Conservation (phyloP, 2,888 invertebrate species). For the Lysandra bellargus region DNA sequence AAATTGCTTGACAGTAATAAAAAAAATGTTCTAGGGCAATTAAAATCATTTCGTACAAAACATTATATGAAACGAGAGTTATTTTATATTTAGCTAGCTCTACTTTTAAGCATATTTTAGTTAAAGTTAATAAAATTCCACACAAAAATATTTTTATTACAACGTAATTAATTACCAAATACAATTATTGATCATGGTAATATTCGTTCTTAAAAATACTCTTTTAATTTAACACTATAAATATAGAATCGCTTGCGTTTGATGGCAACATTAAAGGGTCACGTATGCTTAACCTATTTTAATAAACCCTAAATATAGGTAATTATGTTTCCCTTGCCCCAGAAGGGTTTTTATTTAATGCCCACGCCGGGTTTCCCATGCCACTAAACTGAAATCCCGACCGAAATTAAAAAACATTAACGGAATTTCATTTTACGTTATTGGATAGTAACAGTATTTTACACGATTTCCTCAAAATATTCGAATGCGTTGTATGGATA, state of each 20-base stretch:
- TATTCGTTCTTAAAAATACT: not conserved
- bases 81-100: no score
- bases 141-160: not conserved
- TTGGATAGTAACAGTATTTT: not conserved
- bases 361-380: not conserved
- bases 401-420: slow-evolving; percentile 21
- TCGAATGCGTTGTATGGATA: not conserved
- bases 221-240: not conserved
- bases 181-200: not conserved
- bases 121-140: not conserved
- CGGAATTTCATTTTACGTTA: not conserved
- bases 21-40: no score
- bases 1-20: no score
- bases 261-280: not conserved
- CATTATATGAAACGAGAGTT: no score
- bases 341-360: slow-evolving; percentile 26
- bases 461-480: not conserved
- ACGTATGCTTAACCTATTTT: slow-evolving; percentile 16
- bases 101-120: no score
- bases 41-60: no score
- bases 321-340: slow-evolving; percentile 11
- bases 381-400: not conserved
- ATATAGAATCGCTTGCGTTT: not conserved
- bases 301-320: slow-evolving; percentile 25
- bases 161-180: not conserved